Evolutionary conservation across 2,888 invertebrate species (phyloP).

Genomic region (Pseudococcus jackbeardsleyi): DNA sequence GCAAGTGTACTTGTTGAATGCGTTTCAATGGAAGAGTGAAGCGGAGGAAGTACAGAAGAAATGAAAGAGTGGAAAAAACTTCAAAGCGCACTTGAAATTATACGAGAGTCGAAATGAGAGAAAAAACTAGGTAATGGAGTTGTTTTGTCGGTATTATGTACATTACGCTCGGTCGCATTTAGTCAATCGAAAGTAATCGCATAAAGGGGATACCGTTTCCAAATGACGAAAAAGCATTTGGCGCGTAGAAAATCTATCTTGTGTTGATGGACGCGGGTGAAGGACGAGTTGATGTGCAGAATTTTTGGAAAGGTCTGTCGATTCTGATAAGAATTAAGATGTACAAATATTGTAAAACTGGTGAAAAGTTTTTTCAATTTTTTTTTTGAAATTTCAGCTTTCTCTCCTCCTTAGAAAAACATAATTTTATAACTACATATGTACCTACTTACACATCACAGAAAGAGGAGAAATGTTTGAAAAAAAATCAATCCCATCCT

Average conservation of each 20-base stretch:
- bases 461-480: no score
- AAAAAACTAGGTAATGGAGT: not conserved
- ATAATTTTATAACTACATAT: no score
- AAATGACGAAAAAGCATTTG: not conserved
- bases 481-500: no score
- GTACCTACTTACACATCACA: no score
- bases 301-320: no score
- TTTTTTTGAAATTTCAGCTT: no score
- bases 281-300: no score
- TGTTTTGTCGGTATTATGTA: not conserved
- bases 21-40: not conserved
- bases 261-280: not conserved
- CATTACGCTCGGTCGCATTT: constrained; percentile 12
- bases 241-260: not conserved
- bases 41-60: not conserved
- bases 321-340: no score
- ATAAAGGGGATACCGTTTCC: not conserved
- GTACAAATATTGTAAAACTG: no score
- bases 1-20: constrained; percentile 17
- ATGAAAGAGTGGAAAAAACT: not conserved
- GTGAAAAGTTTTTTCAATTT: no score
- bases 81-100: constrained; percentile 23
- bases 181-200: not conserved
- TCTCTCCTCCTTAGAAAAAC: no score
- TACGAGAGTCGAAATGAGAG: not conserved